Conservation (phyloP, 2,797 vertebrate genomes). For the Poeciliopsis presidionis region DNA sequence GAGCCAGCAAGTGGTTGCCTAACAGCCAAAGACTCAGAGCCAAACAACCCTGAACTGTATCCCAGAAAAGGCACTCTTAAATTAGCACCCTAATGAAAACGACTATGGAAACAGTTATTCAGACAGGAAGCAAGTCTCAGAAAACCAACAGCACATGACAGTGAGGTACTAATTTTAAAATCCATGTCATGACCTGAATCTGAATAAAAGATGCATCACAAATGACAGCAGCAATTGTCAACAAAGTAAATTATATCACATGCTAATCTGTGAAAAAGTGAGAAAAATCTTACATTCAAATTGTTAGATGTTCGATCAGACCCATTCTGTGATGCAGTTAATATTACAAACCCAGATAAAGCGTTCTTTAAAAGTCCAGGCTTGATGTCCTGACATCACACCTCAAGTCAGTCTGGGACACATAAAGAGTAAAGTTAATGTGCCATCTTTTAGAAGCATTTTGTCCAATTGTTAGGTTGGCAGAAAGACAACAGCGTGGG, state of each 20-base stretch:
- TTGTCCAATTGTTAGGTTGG: not conserved
- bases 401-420: not conserved
- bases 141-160: constrained; percentile 46
- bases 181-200: constrained; percentile 14
- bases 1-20: constrained; percentile 40
- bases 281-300: not conserved
- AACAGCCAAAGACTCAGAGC: constrained; percentile 48
- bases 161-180: constrained; percentile 17
- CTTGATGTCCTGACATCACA: not conserved
- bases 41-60: constrained; percentile 34
- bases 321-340: not conserved
- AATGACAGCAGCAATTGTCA: constrained; percentile 11
- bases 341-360: constrained; percentile 10
- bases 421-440: not conserved
- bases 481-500: constrained; percentile 17
- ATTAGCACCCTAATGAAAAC: constrained; percentile 50
- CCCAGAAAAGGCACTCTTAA: constrained; percentile 54
- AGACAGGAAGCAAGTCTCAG: constrained; percentile 24
- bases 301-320: not conserved
- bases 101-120: constrained; percentile 46
- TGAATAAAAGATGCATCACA: constrained; percentile 14
- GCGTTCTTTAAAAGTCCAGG: not conserved
- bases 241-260: not conserved
- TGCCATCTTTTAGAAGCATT: not conserved
- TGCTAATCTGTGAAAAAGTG: not conserved